Conservation (phyloP, 2,113 vertebrate genomes). For the Microtus ochrogaster region DNA sequence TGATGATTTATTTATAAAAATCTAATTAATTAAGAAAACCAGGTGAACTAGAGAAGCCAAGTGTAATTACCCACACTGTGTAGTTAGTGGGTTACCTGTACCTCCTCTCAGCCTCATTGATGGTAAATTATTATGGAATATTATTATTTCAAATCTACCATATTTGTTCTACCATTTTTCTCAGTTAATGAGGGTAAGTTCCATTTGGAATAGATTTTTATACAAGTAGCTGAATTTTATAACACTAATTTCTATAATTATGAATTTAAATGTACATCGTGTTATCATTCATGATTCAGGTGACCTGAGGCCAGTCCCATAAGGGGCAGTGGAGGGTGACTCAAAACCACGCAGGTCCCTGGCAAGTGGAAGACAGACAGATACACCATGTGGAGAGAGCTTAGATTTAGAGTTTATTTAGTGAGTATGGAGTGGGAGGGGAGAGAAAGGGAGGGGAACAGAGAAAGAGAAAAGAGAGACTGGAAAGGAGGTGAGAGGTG, state of each 20-base stretch:
- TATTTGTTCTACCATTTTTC: not conserved
- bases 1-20: slow-evolving; percentile 16
- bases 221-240: slow-evolving; percentile 8
- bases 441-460: no score
- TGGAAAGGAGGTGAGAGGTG: no score
- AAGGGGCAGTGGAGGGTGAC: no score
- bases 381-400: no score
- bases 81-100: slow-evolving; percentile 45
- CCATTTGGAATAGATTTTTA: slow-evolving; percentile 28
- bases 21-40: not conserved
- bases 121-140: slow-evolving; percentile 59
- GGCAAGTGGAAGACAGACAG: no score
- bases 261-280: not conserved
- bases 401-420: no score
- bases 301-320: no score
- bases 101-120: slow-evolving; percentile 40
- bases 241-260: slow-evolving; percentile 10
- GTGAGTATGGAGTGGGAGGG: no score
- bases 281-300: no score
- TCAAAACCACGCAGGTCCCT: no score
- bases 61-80: slow-evolving; percentile 42
- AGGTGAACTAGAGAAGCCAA: slow-evolving; percentile 43
- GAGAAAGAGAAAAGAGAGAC: no score
- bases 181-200: slow-evolving; percentile 17
- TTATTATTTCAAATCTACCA: slow-evolving; percentile 35